A percentile compares a stretch with the other conserved stretches of the same genome.
Conservation (phyloP, 2,797 vertebrate genomes). For the Steatocranus sp. region DNA sequence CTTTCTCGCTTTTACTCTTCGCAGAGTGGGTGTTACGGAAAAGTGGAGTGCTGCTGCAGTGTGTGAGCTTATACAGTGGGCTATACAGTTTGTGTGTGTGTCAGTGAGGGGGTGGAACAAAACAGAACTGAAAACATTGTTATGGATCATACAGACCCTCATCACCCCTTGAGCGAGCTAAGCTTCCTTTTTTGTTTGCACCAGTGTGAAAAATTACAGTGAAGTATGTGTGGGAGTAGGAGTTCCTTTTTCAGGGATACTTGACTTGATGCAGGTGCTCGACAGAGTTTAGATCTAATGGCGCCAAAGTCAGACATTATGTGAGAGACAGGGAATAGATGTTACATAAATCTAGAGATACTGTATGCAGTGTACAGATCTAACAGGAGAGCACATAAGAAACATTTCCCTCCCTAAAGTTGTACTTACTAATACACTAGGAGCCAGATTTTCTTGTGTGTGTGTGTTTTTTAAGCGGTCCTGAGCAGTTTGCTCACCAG, state of each 20-base stretch:
- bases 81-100: conserved; percentile 10
- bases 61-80: conserved; percentile 1
- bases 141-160: conserved; percentile 35
- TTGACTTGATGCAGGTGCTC: conserved; percentile 30
- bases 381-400: background rate
- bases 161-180: conserved; percentile 18
- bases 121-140: conserved; percentile 5
- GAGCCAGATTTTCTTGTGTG: background rate
- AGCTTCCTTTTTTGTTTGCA: conserved; percentile 36
- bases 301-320: background rate
- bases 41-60: conserved; percentile 49
- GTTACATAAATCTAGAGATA: conserved; percentile 35
- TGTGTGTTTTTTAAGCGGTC: background rate
- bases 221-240: conserved; percentile 35
- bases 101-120: conserved; percentile 27
- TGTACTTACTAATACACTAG: background rate
- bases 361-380: background rate
- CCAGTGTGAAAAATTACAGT: conserved; percentile 30
- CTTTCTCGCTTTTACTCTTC: conserved; percentile 48
- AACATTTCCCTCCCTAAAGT: background rate
- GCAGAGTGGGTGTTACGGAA: conserved; percentile 52
- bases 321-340: conserved; percentile 14
- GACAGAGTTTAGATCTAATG: conserved; percentile 22
- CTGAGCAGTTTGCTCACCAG: background rate
- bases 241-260: conserved; percentile 39